Evolutionary conservation across 2,113 vertebrate species (phyloP), one percentile per base, ranked within the genome.

Genomic region (Odocoileus hemionus): DNA sequence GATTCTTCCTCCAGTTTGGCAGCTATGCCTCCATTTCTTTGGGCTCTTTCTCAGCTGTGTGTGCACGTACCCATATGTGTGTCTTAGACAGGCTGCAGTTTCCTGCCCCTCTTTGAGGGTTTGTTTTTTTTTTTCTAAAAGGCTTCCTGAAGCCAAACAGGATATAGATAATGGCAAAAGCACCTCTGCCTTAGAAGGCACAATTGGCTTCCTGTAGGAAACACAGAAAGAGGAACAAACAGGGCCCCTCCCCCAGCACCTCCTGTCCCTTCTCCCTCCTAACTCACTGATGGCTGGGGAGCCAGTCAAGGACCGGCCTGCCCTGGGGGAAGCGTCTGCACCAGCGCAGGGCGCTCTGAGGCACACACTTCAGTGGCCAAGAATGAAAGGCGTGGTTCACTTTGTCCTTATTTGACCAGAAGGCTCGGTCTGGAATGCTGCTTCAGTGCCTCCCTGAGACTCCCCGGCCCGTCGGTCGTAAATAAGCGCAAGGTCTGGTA

Each of bases 401-500:
- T 96, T 87, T 97, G 97, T 97, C 98, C 98, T 98, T 96, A 98
- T 97, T 94, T 98, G 97, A 98, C 97, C 97, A 98, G 97, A 97
- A 97, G 86, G 74, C 94, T 52, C 80, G 0, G 39, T 47, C 13
- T 23, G 93, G 97, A 97, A 97, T 47, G 67, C 47, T 82, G 89
- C 94, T 92, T 52, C 28, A 0, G 64, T 74, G 94, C 91, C 85
- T 39, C 19, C n/a, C 91, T 94, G 36, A 67, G 70, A 88, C 79
- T 82, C 88, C 82, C 55, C 13, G 19, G 47, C 36, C 12, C 21
- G 74, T 43, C 2, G 5, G 54, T 94, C 45, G 1, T 96, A 93
- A 98, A 97, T 94, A 97, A 97, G 43, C 15, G 0, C 4, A 0
- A 6, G 13, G 91, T 89, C 97, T 84, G 94, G 82, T 91, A 64